Percentiles rank a stretch among this genome's conserved stretches.
Conservation (phyloP, 2,113 vertebrate species). For the Chionodraco myersi region DNA sequence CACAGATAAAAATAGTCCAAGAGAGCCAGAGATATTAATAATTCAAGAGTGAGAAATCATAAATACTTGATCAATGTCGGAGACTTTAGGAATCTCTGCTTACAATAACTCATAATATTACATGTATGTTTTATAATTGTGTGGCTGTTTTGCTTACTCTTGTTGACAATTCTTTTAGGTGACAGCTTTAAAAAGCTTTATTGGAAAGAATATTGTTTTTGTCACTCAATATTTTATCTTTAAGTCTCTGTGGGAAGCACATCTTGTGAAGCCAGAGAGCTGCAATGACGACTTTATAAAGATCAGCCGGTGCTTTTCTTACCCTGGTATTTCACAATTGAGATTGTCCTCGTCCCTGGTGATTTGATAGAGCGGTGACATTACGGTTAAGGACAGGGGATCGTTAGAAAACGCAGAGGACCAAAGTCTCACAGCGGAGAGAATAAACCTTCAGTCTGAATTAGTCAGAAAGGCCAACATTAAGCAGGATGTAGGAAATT, state of each 20-base stretch:
- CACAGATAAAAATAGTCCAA: constrained; percentile 77
- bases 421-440: neutral
- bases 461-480: neutral
- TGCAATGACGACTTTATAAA: neutral
- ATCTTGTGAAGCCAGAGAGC: neutral
- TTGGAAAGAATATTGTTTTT: neutral
- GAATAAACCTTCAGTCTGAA: neutral
- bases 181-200: constrained; percentile 1
- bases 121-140: constrained; percentile 24
- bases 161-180: constrained; percentile 8
- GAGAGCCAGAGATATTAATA: constrained; percentile 79
- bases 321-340: neutral
- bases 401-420: neutral
- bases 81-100: constrained; percentile 55
- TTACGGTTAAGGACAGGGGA: neutral
- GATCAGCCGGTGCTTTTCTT: neutral
- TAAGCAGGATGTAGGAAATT: neutral
- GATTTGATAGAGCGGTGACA: neutral
- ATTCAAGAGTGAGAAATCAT: constrained; percentile 79
- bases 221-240: neutral
- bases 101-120: constrained; percentile 62
- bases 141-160: constrained; percentile 1
- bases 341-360: neutral
- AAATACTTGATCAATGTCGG: constrained; percentile 80
- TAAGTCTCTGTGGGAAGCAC: neutral